These are phyloP conservation scores for Sebastes taczanowskii DNA, from an alignment of 2,797 vertebrate species.

Conservation along the genomic window DNA sequence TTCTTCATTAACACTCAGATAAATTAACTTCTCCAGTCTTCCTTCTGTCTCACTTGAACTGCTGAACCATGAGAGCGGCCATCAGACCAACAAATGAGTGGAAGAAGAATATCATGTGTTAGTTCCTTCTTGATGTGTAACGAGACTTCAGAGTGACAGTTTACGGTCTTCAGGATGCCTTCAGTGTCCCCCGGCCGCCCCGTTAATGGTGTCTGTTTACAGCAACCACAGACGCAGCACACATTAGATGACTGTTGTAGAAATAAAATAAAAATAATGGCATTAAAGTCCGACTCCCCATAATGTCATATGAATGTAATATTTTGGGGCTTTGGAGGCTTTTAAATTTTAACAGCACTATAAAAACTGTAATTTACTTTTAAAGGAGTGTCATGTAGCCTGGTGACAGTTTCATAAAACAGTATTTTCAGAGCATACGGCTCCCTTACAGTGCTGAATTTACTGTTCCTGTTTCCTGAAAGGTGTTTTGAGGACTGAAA, in stretches of 20 bases:
- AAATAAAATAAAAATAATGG: not conserved
- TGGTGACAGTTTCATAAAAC: not conserved
- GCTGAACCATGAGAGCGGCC: not conserved
- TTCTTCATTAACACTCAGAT: conserved; percentile 29
- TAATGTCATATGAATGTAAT: not conserved
- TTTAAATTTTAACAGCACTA: not conserved
- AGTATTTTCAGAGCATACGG: not conserved
- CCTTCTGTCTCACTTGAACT: conserved; percentile 14
- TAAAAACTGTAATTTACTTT: not conserved
- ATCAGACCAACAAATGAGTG: not conserved
- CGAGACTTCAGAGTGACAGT: conserved; percentile 2
- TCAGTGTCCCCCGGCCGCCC: not conserved
- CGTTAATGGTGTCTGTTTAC: not conserved
- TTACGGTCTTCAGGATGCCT: not conserved
- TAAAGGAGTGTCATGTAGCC: not conserved
- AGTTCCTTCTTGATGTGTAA: not conserved
- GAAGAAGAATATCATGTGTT: not conserved
- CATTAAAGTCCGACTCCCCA: not conserved
- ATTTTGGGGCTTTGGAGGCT: not conserved
- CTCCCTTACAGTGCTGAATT: accelerated
- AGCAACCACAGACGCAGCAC: not conserved
- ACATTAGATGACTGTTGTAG: not conserved
- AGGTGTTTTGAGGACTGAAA: not conserved
- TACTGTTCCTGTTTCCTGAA: not conserved
- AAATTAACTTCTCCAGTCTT: conserved; percentile 10